These are phyloP conservation scores for Hyposoter dolosus DNA, from an alignment of 2,888 invertebrate species.

Conservation along the genomic window DNA sequence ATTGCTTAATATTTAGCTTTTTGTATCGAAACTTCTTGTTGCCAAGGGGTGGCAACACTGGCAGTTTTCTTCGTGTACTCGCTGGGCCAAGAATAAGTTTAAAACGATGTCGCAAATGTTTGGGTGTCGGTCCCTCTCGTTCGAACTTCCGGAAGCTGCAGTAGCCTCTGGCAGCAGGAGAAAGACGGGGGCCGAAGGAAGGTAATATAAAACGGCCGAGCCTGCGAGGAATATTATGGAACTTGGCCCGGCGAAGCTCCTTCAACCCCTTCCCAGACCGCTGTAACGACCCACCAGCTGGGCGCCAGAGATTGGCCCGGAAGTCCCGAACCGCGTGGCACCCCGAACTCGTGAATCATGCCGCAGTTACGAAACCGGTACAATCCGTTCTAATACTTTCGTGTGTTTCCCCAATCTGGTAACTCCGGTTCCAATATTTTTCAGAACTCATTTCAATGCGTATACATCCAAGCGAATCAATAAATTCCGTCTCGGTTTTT, in stretches of 20 bases:
- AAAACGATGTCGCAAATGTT: slow-evolving; percentile 65
- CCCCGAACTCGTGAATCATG: slow-evolving; percentile 61
- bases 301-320: slow-evolving; percentile 54
- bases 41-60: slow-evolving; percentile 37
- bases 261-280: slow-evolving; percentile 23
- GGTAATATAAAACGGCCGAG: slow-evolving; percentile 55
- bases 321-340: slow-evolving; percentile 29
- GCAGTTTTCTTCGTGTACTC: slow-evolving; percentile 22
- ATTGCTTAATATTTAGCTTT: too few relatives aligned
- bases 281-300: slow-evolving; percentile 60
- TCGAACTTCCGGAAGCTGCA: slow-evolving; percentile 8
- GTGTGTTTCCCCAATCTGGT: background rate
- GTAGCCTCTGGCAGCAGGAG: slow-evolving; percentile 34
- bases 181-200: slow-evolving; percentile 30
- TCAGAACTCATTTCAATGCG: background rate
- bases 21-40: too few relatives aligned
- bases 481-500: background rate
- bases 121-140: slow-evolving; percentile 8
- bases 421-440: background rate
- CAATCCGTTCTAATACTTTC: slow-evolving; percentile 35
- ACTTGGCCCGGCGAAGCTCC: slow-evolving; percentile 49
- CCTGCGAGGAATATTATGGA: slow-evolving; percentile 63
- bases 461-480: background rate
- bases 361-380: slow-evolving; percentile 43
- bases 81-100: slow-evolving; percentile 45